A percentile compares a stretch with the other conserved stretches of the same genome.
phyloP scores from a whole-genome alignment of 2,113 vertebrate genomes.

The Corvus hawaiiensis region DNA sequence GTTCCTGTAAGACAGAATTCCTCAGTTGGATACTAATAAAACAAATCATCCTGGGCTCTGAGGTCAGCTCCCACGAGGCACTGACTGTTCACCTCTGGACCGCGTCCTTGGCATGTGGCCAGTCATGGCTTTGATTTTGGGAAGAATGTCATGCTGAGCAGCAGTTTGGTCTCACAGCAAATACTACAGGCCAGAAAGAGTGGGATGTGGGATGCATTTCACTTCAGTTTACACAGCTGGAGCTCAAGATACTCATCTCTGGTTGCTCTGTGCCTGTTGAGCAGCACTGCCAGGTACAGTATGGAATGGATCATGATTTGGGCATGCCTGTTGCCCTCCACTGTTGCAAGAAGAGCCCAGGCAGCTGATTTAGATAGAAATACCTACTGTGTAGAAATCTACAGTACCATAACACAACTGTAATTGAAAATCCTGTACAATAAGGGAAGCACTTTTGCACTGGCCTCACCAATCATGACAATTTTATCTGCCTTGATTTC shows the following conservation, averaged over 20 bases:
- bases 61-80: not conserved
- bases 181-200: not conserved
- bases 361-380: not conserved
- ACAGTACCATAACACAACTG: not conserved
- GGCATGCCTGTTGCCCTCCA: not conserved
- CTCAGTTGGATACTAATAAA: not conserved
- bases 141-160: not conserved
- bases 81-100: not conserved
- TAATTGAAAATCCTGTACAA: not conserved
- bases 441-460: not conserved
- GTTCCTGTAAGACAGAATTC: not conserved
- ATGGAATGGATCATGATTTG: not conserved
- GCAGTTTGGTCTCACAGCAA: not conserved
- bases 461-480: not conserved
- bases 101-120: not conserved
- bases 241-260: not conserved
- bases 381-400: not conserved
- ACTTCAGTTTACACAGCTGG: not conserved
- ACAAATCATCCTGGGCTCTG: not conserved
- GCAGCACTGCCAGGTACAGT: not conserved
- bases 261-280: not conserved
- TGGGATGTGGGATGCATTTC: not conserved
- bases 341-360: not conserved
- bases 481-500: not conserved
- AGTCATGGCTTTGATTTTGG: not conserved